Conservation (phyloP, 30 jellyfish, hydroid and myxozoan genomes). For the Chrysaora quinquecirrha region DNA sequence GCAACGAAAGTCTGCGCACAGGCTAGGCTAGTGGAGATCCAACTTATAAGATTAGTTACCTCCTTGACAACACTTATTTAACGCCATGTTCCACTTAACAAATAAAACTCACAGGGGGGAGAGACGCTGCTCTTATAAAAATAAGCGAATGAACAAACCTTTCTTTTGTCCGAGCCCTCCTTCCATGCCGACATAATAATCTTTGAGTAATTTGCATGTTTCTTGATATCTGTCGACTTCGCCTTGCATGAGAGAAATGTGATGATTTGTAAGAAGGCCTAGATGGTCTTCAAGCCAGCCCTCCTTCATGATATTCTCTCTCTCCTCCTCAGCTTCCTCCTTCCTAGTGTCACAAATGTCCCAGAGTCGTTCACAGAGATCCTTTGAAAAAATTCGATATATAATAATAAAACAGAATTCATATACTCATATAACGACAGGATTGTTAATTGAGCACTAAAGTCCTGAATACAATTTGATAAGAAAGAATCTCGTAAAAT, state of each 20-base stretch:
- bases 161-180: slow-evolving; percentile 72
- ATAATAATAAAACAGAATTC: no score
- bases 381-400: slow-evolving; percentile 68
- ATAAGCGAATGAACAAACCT: slow-evolving; percentile 59
- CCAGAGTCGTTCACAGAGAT: slow-evolving; percentile 93
- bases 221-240: slow-evolving; percentile 87
- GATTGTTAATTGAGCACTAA: no score
- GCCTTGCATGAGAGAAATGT: slow-evolving; percentile 84
- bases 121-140: no score
- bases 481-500: no score
- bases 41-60: no score
- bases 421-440: no score
- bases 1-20: no score
- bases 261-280: slow-evolving; percentile 85
- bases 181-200: slow-evolving; percentile 94
- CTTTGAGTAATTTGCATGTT: slow-evolving; percentile 77
- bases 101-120: no score
- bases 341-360: slow-evolving; percentile 94
- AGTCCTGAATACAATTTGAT: no score
- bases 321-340: slow-evolving; percentile 92
- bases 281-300: slow-evolving; percentile 95
- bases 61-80: no score
- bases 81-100: no score
- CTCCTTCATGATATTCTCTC: slow-evolving; percentile 80
- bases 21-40: no score